Evolutionary conservation across 2,888 invertebrate species (phyloP).

Genomic region (Xylocampa areola): DNA sequence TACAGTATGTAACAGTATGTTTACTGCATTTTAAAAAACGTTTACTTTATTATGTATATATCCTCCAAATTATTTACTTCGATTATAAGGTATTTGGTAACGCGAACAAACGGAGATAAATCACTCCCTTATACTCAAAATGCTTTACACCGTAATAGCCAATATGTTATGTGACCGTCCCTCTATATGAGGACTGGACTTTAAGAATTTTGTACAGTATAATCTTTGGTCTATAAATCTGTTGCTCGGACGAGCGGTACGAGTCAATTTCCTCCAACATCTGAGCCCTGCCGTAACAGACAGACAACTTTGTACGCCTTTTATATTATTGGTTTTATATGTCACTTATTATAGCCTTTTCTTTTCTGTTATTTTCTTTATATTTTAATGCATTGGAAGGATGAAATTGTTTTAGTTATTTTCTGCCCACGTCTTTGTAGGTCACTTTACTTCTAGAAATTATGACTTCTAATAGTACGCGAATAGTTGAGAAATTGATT

Average conservation of each 20-base stretch:
- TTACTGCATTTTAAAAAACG: no score
- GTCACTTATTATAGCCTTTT: constrained; percentile 13
- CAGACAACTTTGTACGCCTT: constrained; percentile 37
- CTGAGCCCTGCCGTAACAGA: constrained; percentile 61
- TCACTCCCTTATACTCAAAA: neutral
- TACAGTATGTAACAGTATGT: no score
- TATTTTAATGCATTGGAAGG: constrained; percentile 7
- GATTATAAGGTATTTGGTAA: no score
- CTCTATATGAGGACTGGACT: constrained; percentile 7
- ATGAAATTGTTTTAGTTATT: no score
- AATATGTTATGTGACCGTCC: constrained; percentile 1
- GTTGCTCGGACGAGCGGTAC: constrained; percentile 46
- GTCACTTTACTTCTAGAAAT: no score
- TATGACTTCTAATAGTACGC: no score
- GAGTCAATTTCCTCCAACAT: constrained; percentile 66
- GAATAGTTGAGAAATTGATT: no score
- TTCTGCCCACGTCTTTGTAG: no score
- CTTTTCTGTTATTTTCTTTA: constrained; percentile 15
- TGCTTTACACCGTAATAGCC: neutral
- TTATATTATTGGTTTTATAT: constrained; percentile 34
- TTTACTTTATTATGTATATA: no score
- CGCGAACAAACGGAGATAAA: neutral
- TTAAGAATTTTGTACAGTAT: constrained; percentile 30
- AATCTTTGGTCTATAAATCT: constrained; percentile 57
- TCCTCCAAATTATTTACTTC: no score